Evolutionary conservation across 2,888 invertebrate genomes (phyloP), one percentile per base, ranked within the genome.

Genomic region (Frankliniella intonsa): DNA sequence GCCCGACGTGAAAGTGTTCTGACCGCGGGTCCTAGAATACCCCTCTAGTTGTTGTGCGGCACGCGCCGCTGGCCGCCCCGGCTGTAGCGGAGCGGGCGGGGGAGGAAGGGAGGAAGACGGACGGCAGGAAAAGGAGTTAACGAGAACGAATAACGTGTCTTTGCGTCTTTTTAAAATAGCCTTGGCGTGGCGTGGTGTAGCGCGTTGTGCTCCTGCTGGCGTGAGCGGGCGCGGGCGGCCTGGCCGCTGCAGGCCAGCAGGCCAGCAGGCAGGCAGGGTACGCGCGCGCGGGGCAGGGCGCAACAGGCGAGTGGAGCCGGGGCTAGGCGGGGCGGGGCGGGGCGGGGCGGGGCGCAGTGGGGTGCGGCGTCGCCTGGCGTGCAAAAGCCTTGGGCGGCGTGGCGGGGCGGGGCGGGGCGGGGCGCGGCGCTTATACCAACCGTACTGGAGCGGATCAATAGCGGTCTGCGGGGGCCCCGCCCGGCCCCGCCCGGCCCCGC

Each of bases 391-490:
- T 25, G 19, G 17, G 19, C 7, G 88, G 89, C 88, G 89, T 88
- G 88, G 89, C 89, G 89, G 90, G 88, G 87, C 85, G 87, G 87
- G 88, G 89, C 89, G 89, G 90, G 88, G 87, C 85, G 87, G 87
- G 87, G 86, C 86, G 85, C 49, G 62, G 14, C 55, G 55, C 55
- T 2, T 62, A 62, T 62, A 62, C 62, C 62, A 62, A 62, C 62
- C 62, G 14, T 62, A 62, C 62, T 62, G 62, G 62, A 62, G n/a
- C 62, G 62, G 62, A 62, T 62, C 62, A 62, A 62, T 62, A 62
- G 62, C 17, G 83, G 83, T 82, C 62, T 81, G 82, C 50, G 83
- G 82, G 81, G 62, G n/a, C n/a, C n/a, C n/a, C 83, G 65, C 50
- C 50, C 80, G n/a, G 50, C n/a, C 55, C 38, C 62, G 50, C 22